Percentiles rank a stretch among this genome's conserved stretches.
phyloP scores from a whole-genome alignment of 2,888 invertebrate genomes.

The Gryllus longicercus region DNA sequence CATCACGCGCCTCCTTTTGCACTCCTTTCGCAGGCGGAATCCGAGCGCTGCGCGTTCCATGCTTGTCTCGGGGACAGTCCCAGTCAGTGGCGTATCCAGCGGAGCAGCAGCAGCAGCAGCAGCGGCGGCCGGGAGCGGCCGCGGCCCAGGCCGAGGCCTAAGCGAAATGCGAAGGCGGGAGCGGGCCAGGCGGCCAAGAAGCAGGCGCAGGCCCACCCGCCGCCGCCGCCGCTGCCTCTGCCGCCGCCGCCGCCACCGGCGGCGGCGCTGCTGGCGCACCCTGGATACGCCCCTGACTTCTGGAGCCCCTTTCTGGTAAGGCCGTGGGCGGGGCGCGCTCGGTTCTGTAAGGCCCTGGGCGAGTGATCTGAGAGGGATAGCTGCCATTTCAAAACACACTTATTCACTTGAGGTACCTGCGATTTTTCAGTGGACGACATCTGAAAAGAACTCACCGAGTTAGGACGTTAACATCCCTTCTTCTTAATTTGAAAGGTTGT shows the following conservation, averaged over 20 bases:
- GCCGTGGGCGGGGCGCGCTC: constrained; percentile 27
- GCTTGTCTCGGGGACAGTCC: constrained; percentile 42
- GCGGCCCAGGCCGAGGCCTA: constrained; percentile 25
- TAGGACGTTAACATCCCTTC: too few relatives aligned
- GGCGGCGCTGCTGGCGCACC: constrained; percentile 57
- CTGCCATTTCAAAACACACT: too few relatives aligned
- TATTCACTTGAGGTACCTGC: too few relatives aligned
- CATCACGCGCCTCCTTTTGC: neutral
- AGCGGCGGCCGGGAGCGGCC: constrained; percentile 35
- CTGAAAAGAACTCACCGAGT: too few relatives aligned
- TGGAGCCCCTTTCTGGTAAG: constrained; percentile 68
- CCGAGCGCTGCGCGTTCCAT: constrained; percentile 28
- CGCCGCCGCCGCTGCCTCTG: constrained; percentile 41
- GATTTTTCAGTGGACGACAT: too few relatives aligned
- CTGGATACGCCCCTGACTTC: constrained; percentile 65
- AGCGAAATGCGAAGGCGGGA: constrained; percentile 7
- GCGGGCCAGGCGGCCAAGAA: constrained; percentile 20
- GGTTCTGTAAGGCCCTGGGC: too few relatives aligned
- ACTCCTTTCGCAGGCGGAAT: neutral
- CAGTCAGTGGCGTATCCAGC: constrained; percentile 54
- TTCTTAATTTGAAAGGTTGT: too few relatives aligned
- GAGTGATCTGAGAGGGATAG: too few relatives aligned
- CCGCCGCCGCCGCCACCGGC: constrained; percentile 42
- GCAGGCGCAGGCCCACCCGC: neutral
- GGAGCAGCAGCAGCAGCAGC: constrained; percentile 34